These are phyloP conservation scores for Limenitis camilla DNA, from an alignment of 2,888 invertebrate species.

Conservation along the genomic window DNA sequence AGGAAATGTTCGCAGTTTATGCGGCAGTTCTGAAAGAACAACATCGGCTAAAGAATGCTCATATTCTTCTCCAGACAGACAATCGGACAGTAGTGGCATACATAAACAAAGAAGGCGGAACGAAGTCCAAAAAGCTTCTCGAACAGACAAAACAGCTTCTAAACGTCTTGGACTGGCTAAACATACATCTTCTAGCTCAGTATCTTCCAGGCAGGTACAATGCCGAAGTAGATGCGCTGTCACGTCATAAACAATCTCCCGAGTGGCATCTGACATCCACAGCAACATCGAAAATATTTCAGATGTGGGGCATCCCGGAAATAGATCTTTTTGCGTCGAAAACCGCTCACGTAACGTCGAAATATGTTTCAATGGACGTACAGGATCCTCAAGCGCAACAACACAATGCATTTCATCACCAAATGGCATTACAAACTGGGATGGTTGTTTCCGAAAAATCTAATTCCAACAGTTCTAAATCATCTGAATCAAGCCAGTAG, in stretches of 20 bases:
- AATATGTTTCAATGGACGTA: no score
- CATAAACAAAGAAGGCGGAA: constrained; percentile 29
- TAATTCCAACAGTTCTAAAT: constrained; percentile 29
- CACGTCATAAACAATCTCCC: no score
- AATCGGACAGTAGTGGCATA: constrained; percentile 21
- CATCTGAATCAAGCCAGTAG: no score
- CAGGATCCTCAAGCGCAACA: background rate
- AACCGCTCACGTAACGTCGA: no score
- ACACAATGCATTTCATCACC: constrained; percentile 30
- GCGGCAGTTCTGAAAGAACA: no score
- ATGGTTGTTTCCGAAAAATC: constrained; percentile 32
- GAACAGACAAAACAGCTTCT: background rate
- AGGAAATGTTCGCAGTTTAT: constrained; percentile 26
- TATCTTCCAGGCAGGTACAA: background rate
- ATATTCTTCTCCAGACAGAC: constrained; percentile 18
- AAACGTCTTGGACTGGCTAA: background rate
- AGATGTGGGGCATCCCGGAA: constrained; percentile 19
- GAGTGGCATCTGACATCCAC: no score
- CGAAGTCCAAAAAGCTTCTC: constrained; percentile 11
- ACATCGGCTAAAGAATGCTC: no score
- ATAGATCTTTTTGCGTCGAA: constrained; percentile 22
- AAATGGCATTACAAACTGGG: constrained; percentile 25
- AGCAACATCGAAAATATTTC: constrained; percentile 15
- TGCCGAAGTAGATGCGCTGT: no score
- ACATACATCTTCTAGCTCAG: background rate